Evolutionary conservation across 2,113 vertebrate genomes (phyloP), one percentile per base, ranked within the genome.

Genomic region (Tetrax tetrax): DNA sequence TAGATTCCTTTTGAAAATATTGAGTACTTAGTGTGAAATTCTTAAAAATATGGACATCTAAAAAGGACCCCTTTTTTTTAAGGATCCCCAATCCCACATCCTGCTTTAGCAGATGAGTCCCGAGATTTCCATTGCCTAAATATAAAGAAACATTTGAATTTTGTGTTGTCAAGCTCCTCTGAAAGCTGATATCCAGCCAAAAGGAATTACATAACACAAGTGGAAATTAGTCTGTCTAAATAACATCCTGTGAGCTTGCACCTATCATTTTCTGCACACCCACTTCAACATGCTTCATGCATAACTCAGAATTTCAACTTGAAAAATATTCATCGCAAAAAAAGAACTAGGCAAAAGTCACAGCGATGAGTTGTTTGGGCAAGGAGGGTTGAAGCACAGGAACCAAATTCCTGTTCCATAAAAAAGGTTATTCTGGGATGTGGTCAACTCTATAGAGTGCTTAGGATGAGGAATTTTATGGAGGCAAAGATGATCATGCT

Each of bases 241-340:
- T 33, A 74, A 2, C 33, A 4, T 71, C 33, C 7, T 37, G 21
- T n/a, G 31, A 84, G 7, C 20, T 83, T 37, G 28, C 18, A 77
- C 10, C 18, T 48, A 28, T 45, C 3, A 19, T 71, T 81, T 81
- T 43, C 69, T 71, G 69, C 47, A 37, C 60, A 78, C 37, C 17
- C 12, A 24, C 28, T 38, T 81, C 56, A 54, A 15, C 12, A 43
- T 0, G 0, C 5, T 63, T 43, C 51, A 68, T 8, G 4, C 54
- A 12, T n/a, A 81, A 72, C 33, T 86, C 35, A 20, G 18, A 81
- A 89, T 50, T 93, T 87, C 23, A 29, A 20, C 78, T 51, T 35
- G 37, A 60, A 89, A 94, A 85, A 56, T 56, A 76, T 20, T 85
- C 14, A 27, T 43, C 3, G 38, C 17, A 37, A 90, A 28, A 25